Evolutionary conservation across 2,113 vertebrate species (phyloP).

Genomic region (Scomber japonicus): DNA sequence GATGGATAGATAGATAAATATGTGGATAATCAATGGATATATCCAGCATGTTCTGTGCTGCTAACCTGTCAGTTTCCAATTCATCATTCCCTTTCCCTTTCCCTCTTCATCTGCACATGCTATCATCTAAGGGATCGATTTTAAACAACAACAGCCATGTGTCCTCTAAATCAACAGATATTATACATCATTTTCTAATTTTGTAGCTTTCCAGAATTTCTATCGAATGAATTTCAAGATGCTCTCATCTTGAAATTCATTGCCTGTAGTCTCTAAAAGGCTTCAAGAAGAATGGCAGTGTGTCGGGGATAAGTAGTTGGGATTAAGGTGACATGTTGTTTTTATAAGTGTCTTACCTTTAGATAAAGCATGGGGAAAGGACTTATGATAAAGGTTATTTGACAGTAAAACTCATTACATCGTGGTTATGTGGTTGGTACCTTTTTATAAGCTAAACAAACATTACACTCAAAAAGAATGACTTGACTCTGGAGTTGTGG

Average conservation of each 20-base stretch:
- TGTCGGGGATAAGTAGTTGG: too few relatives aligned
- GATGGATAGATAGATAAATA: conserved; percentile 15
- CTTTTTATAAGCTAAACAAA: background rate
- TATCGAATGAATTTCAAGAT: background rate
- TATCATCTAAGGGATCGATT: conserved; percentile 34
- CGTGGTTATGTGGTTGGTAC: background rate
- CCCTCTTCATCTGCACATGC: conserved; percentile 18
- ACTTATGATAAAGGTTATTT: background rate
- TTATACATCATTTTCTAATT: conserved; percentile 40
- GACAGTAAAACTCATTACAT: background rate
- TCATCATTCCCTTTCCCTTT: background rate
- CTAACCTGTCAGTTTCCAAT: conserved; percentile 32
- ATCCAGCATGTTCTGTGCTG: conserved; percentile 11
- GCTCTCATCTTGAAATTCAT: background rate
- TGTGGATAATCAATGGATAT: conserved; percentile 19
- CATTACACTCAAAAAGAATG: background rate
- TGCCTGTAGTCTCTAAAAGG: background rate
- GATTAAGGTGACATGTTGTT: background rate
- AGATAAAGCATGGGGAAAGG: background rate
- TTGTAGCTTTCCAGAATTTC: background rate
- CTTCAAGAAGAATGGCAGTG: background rate
- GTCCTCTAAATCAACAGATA: conserved; percentile 26
- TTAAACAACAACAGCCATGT: background rate
- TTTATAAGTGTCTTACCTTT: background rate
- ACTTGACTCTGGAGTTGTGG: background rate